Conservation (phyloP, 1,140 invertebrate species). For the Tribolium madens region DNA sequence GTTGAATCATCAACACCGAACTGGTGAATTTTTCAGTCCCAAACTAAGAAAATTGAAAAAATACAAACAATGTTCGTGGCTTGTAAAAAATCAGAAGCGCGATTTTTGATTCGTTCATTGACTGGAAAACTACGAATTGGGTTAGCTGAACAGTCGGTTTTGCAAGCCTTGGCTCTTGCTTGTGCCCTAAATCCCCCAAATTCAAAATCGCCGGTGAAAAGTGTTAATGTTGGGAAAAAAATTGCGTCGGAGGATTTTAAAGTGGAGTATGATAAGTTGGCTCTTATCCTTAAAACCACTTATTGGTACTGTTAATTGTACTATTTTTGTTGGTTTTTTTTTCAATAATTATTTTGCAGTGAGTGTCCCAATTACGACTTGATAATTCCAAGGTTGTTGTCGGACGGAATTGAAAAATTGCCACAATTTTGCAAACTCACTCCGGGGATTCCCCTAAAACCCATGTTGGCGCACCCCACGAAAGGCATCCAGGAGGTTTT, state of each 20-base stretch:
- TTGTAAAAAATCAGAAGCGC: constrained; percentile 90
- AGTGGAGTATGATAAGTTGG: constrained; percentile 80
- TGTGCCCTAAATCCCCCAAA: constrained; percentile 78
- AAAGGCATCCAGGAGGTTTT: constrained; percentile 93
- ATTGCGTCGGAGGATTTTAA: constrained; percentile 82
- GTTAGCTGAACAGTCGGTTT: constrained; percentile 95
- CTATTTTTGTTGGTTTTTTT: constrained; percentile 33
- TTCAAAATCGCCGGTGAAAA: constrained; percentile 75
- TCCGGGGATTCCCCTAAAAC: constrained; percentile 95
- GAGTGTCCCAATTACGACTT: constrained; percentile 97
- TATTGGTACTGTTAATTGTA: constrained; percentile 79
- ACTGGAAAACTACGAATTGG: constrained; percentile 96
- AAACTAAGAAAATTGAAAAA: constrained; percentile 89
- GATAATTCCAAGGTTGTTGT: constrained; percentile 85
- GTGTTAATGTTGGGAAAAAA: constrained; percentile 73
- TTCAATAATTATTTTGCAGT: constrained; percentile 68
- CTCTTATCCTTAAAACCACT: constrained; percentile 89
- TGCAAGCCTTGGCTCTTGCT: constrained; percentile 92
- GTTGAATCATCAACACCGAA: too few species aligned
- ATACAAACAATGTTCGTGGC: constrained; percentile 94
- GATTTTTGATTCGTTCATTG: constrained; percentile 92
- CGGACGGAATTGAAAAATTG: constrained; percentile 84
- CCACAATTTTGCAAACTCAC: constrained; percentile 88
- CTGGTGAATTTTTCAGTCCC: constrained; percentile 60
- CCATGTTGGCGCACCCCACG: constrained; percentile 99